These are phyloP conservation scores for Dendropsophus ebraccatus DNA, from an alignment of 2,113 vertebrate species.

Conservation along the genomic window DNA sequence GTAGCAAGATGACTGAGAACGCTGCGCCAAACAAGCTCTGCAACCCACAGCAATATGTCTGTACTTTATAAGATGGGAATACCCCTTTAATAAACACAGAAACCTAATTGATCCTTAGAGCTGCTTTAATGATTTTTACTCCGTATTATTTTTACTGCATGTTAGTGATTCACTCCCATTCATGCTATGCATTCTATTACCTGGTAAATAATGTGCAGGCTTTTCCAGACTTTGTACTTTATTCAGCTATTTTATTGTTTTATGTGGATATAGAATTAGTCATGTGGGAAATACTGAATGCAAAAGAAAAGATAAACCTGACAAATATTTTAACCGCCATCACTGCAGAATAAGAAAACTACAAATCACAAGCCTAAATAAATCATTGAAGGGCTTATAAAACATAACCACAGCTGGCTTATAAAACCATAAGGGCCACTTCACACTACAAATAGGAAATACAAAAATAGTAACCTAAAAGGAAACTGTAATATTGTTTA, in stretches of 20 bases:
- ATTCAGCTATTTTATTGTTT: slow-evolving; percentile 34
- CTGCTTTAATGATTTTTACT: slow-evolving; percentile 5
- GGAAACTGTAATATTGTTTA: neutral
- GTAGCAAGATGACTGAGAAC: too few species aligned
- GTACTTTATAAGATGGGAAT: too few species aligned
- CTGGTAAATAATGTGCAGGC: neutral
- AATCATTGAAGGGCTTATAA: slow-evolving; percentile 17
- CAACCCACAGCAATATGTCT: too few species aligned
- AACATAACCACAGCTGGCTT: slow-evolving; percentile 5
- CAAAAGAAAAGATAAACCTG: neutral
- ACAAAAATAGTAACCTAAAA: neutral
- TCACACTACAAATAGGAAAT: neutral
- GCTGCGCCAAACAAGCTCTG: too few species aligned
- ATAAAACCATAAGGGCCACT: slow-evolving; percentile 2
- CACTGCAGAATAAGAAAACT: neutral
- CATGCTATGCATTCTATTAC: slow-evolving; percentile 16
- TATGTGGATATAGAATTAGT: slow-evolving; percentile 34
- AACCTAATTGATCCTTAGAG: neutral
- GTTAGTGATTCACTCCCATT: neutral
- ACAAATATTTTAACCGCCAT: slow-evolving; percentile 13
- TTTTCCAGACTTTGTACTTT: slow-evolving; percentile 4
- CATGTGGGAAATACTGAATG: slow-evolving; percentile 40
- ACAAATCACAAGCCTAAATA: slow-evolving; percentile 15
- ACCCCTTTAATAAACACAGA: neutral
- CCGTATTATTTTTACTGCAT: slow-evolving; percentile 2